Conservation (phyloP, 2,888 invertebrate genomes). For the Phymatocera aterrima region DNA sequence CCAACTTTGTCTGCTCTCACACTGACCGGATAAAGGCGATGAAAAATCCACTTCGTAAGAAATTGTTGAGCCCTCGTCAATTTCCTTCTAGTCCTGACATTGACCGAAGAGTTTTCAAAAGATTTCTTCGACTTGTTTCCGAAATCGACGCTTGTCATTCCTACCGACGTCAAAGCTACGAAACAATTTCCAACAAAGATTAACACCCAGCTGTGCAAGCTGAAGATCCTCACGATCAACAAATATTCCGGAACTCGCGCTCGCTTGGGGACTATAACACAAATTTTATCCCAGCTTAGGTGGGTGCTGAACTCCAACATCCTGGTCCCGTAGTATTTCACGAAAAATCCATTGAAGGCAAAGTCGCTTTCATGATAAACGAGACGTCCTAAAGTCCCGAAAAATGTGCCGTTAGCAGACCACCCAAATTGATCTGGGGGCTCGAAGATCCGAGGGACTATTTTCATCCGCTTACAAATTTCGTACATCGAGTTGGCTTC, state of each 20-base stretch:
- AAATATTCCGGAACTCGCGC: constrained; percentile 50
- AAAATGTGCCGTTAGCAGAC: constrained; percentile 42
- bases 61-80: constrained; percentile 22
- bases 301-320: constrained; percentile 47
- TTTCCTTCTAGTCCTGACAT: background rate
- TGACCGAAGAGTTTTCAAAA: background rate
- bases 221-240: constrained; percentile 51
- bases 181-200: constrained; percentile 44
- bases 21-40: constrained; percentile 13
- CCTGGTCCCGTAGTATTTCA: constrained; percentile 42
- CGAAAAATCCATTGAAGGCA: constrained; percentile 29
- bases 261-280: constrained; percentile 51
- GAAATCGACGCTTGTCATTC: background rate
- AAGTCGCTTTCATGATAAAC: background rate
- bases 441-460: constrained; percentile 43
- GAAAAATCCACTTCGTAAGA: constrained; percentile 7
- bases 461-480: constrained; percentile 52
- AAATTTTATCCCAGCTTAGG: constrained; percentile 50
- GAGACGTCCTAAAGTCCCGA: constrained; percentile 22
- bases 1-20: background rate
- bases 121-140: background rate
- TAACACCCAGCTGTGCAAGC: constrained; percentile 46
- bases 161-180: constrained; percentile 47
- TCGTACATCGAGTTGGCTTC: constrained; percentile 48
- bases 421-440: constrained; percentile 50